Evolutionary conservation across 2,888 invertebrate species (phyloP).

Genomic region (Omphaloscelis lunosa): DNA sequence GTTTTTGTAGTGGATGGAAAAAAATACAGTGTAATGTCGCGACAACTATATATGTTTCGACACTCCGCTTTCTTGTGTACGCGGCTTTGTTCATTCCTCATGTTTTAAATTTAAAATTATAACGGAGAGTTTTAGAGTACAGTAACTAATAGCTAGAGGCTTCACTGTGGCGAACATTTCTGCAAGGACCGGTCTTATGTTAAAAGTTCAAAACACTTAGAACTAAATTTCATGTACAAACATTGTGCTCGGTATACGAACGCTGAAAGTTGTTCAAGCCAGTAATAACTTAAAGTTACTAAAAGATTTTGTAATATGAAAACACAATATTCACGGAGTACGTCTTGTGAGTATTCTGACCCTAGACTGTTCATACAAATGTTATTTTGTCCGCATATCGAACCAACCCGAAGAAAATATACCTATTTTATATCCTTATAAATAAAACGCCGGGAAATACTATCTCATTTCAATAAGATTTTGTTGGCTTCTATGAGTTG

Average conservation of each 20-base stretch:
- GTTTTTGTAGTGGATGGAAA: slow-evolving; percentile 11
- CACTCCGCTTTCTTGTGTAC: slow-evolving; percentile 20
- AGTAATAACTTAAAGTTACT: slow-evolving; percentile 23
- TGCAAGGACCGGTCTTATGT: slow-evolving; percentile 11
- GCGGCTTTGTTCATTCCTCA: slow-evolving; percentile 21
- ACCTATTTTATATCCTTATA: slow-evolving; percentile 47
- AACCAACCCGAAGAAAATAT: slow-evolving; percentile 43
- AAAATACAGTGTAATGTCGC: slow-evolving; percentile 27
- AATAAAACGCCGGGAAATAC: slow-evolving; percentile 45
- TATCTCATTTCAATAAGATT: slow-evolving; percentile 61
- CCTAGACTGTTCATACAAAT: slow-evolving; percentile 44
- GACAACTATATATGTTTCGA: slow-evolving; percentile 15
- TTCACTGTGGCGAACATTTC: neutral
- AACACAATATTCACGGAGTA: slow-evolving; percentile 22
- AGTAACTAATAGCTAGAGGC: neutral
- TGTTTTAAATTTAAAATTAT: slow-evolving; percentile 28
- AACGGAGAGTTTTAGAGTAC: slow-evolving; percentile 2
- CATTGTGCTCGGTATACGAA: slow-evolving; percentile 20
- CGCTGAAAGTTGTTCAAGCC: slow-evolving; percentile 12
- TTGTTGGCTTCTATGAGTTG: slow-evolving; percentile 37
- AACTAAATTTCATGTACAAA: slow-evolving; percentile 20
- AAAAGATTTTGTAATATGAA: slow-evolving; percentile 33
- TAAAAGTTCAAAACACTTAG: slow-evolving; percentile 17
- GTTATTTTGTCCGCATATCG: slow-evolving; percentile 53
- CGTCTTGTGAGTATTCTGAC: slow-evolving; percentile 21